Conservation (phyloP, 53 echinoderm and acorn worm genomes). For the Echinometra lucunter region DNA sequence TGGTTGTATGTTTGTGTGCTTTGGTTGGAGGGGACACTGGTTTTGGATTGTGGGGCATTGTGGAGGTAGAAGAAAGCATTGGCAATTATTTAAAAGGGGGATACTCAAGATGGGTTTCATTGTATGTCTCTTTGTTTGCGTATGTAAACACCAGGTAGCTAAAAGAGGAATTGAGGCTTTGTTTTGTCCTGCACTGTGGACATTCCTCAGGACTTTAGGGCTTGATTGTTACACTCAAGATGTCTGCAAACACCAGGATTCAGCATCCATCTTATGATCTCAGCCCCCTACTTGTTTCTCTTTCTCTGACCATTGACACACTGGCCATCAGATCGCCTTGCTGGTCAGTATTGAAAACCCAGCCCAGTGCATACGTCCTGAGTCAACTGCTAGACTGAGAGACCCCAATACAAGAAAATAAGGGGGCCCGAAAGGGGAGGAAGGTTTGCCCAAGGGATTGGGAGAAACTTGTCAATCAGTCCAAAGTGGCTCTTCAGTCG, state of each 20-base stretch:
- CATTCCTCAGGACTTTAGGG: slow-evolving; percentile 46
- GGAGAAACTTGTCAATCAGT: slow-evolving; percentile 68
- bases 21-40: slow-evolving; percentile 44
- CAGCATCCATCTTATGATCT: slow-evolving; percentile 23
- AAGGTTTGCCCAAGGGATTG: slow-evolving; percentile 69
- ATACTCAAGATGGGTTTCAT: slow-evolving; percentile 29
- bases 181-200: slow-evolving; percentile 46
- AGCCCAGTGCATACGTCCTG: background rate
- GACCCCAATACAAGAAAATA: slow-evolving; percentile 35
- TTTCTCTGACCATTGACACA: slow-evolving; percentile 10
- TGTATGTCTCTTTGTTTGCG: slow-evolving; percentile 57
- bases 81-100: slow-evolving; percentile 58
- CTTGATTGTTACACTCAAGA: slow-evolving; percentile 70
- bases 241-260: slow-evolving; percentile 62
- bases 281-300: background rate
- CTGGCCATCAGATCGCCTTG: background rate
- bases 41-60: slow-evolving; percentile 51
- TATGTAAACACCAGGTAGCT: slow-evolving; percentile 57
- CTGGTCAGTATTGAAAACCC: slow-evolving; percentile 1
- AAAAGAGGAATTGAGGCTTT: slow-evolving; percentile 25
- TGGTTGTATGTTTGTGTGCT: slow-evolving; percentile 41
- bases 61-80: slow-evolving; percentile 46
- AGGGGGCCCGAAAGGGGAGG: slow-evolving; percentile 55
- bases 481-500: slow-evolving; percentile 62
- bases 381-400: slow-evolving; percentile 49